A percentile compares a stretch with the other conserved stretches of the same genome.
These are phyloP conservation scores for Euglossa dilemma DNA, from an alignment of 1,140 invertebrate species.

Conservation along the genomic window DNA sequence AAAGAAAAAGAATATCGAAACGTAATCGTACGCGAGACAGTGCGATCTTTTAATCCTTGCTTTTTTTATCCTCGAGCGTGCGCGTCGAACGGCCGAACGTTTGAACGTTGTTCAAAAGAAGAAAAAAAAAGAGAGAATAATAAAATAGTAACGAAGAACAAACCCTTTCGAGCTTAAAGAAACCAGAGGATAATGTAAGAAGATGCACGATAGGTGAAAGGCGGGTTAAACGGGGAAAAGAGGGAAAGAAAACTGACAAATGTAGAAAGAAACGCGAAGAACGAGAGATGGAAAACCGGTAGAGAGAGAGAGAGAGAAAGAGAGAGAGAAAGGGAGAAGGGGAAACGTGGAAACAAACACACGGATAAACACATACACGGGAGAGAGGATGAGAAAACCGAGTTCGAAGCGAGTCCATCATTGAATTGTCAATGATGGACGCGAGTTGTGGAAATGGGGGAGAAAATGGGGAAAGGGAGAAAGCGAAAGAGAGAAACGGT, in stretches of 20 bases:
- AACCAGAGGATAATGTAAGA: not conserved
- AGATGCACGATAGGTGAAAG: not conserved
- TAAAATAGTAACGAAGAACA: slow-evolving; percentile 2
- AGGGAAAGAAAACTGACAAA: not conserved
- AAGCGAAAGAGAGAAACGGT: not conserved
- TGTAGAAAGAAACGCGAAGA: not conserved
- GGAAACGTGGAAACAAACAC: not conserved
- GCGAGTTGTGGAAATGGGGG: not conserved
- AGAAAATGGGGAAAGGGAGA: not conserved
- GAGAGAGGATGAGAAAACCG: not conserved
- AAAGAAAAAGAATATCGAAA: not conserved
- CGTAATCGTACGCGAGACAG: not conserved
- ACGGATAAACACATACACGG: not conserved
- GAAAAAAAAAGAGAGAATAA: not conserved
- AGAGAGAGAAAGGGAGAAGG: not conserved
- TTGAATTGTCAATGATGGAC: not conserved
- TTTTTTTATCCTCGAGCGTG: not conserved
- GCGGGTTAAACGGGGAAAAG: not conserved
- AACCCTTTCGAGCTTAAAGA: slow-evolving; percentile 45
- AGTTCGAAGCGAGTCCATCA: not conserved
- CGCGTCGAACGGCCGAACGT: slow-evolving; percentile 20
- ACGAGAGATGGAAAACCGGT: not conserved
- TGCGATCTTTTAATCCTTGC: slow-evolving; percentile 27
- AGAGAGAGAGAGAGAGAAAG: not conserved
- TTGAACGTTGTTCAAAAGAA: not conserved